phyloP scores from a whole-genome alignment of 2,888 invertebrate species.

The Camponotus fellah region DNA sequence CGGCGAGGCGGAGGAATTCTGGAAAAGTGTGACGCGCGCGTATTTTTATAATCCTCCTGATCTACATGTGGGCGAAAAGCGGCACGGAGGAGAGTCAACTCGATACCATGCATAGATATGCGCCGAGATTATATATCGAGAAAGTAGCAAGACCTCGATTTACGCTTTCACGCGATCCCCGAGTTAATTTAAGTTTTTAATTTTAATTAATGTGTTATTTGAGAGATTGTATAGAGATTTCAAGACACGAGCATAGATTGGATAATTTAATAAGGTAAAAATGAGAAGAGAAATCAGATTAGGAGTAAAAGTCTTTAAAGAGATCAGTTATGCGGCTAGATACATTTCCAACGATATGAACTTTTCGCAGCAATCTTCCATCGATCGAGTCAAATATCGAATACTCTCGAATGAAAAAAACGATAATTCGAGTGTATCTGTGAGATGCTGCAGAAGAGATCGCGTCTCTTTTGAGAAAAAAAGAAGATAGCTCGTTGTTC shows the following conservation, averaged over 20 bases:
- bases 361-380: neutral
- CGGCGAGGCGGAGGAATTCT: slow-evolving; percentile 24
- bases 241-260: neutral
- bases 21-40: slow-evolving; percentile 50
- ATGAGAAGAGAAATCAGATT: neutral
- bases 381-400: slow-evolving; percentile 11
- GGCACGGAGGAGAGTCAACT: neutral
- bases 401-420: neutral
- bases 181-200: neutral
- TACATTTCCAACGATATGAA: neutral
- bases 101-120: neutral
- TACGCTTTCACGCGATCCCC: neutral
- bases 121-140: neutral
- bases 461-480: neutral
- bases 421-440: neutral
- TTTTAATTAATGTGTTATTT: neutral
- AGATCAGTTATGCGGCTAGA: neutral
- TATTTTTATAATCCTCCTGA: slow-evolving; percentile 50
- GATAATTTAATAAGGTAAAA: neutral
- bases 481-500: slow-evolving; percentile 45
- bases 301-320: neutral
- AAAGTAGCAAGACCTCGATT: neutral
- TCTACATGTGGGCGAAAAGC: slow-evolving; percentile 43
- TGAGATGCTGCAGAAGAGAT: neutral
- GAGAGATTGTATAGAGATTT: neutral